These are phyloP conservation scores for Paramormyrops hopkinsi DNA, from an alignment of 2,797 vertebrate genomes.

Conservation along the genomic window DNA sequence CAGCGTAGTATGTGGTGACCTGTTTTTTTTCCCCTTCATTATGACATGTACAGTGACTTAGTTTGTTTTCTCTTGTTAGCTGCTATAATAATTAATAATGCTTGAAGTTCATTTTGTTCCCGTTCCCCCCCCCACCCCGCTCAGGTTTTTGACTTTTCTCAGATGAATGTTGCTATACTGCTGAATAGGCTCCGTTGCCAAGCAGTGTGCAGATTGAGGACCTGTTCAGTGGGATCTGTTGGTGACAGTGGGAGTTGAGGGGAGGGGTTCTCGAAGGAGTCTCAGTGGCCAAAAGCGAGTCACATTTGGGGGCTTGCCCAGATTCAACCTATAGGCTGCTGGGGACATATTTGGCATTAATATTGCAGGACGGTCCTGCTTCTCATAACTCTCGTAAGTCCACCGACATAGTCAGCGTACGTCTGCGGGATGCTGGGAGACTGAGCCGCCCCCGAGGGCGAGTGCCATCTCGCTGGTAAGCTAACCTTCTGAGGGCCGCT, in stretches of 20 bases:
- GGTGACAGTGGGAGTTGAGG: not conserved
- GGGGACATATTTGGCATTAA: not conserved
- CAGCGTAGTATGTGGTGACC: not conserved
- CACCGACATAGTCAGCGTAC: not conserved
- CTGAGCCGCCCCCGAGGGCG: not conserved
- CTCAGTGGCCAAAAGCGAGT: not conserved
- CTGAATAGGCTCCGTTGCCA: not conserved
- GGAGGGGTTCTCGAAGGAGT: not conserved
- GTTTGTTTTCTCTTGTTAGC: slow-evolving; percentile 27
- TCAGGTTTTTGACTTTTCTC: slow-evolving; percentile 49
- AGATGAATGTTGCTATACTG: not conserved
- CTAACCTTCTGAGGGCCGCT: not conserved
- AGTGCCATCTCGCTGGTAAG: not conserved
- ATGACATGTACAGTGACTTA: slow-evolving; percentile 21
- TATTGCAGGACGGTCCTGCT: not conserved
- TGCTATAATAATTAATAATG: slow-evolving; percentile 30
- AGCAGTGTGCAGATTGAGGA: not conserved
- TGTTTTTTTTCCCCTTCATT: slow-evolving; percentile 5
- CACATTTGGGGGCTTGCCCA: not conserved
- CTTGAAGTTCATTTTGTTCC: slow-evolving; percentile 10
- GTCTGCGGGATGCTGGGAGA: not conserved
- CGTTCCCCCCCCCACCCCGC: slow-evolving; percentile 33
- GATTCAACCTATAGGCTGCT: not conserved
- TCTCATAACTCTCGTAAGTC: not conserved
- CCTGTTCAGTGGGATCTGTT: not conserved